Evolutionary conservation across 2,888 invertebrate genomes (phyloP).

Genomic region (Nephrotoma guestfalica): DNA sequence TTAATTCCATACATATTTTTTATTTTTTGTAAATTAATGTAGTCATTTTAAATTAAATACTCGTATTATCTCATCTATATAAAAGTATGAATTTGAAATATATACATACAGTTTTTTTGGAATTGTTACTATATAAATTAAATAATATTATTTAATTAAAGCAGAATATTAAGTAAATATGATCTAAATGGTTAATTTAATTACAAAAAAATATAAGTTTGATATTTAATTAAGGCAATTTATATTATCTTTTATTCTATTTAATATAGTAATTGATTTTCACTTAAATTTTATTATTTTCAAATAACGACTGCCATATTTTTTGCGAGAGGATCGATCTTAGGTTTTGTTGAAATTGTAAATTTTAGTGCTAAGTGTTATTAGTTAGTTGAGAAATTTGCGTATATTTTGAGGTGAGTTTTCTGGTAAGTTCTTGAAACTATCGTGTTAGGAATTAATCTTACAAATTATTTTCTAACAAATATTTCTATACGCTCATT

Average conservation of each 20-base stretch:
- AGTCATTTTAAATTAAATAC: neutral
- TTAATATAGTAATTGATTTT: neutral
- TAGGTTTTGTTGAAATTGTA: too few relatives aligned
- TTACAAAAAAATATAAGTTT: neutral
- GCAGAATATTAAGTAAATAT: neutral
- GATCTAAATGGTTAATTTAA: neutral
- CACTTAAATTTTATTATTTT: neutral
- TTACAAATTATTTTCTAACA: too few relatives aligned
- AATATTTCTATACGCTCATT: too few relatives aligned
- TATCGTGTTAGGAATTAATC: too few relatives aligned
- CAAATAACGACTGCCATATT: neutral
- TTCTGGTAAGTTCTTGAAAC: too few relatives aligned
- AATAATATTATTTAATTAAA: neutral
- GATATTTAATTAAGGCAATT: neutral
- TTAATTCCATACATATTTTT: neutral
- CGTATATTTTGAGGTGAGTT: too few relatives aligned
- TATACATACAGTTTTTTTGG: neutral
- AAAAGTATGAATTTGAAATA: neutral
- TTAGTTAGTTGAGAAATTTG: too few relatives aligned
- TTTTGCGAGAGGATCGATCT: neutral
- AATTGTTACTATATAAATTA: neutral
- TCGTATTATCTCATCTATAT: neutral
- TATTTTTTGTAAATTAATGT: neutral
- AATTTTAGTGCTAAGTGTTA: neutral
- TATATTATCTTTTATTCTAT: neutral